Base-by-base conservation (phyloP, 2,113 vertebrate species). In the Centropristis striata region DNA sequence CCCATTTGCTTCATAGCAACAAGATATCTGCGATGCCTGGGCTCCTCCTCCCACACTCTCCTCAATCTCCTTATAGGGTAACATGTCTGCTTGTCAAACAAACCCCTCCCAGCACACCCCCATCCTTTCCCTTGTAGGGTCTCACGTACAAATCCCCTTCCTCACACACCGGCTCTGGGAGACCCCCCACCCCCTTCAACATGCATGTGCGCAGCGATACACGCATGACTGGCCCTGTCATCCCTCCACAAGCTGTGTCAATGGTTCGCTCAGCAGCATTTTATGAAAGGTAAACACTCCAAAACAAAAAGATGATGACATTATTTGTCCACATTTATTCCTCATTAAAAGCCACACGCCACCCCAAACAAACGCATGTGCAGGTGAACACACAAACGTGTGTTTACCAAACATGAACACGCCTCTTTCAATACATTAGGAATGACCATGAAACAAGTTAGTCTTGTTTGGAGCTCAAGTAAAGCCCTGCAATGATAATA, bases 11-110 rank as follows among this genome's bases (percentile, higher is more conserved):
- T 84, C 87, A 83, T 86, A 74, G 91, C 89, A 92, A 93, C 92
- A 91, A 85, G 74, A 63, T 78, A 73, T 58, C 71, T 23, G 83
- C 39, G 1, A n/a, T 18, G 47, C 58, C 27, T 47, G 18, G 71
- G 72, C 91, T 81, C 92, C 86, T 69, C 90, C 90, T 67, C 78
- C 66, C 47, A 47, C 65, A 12, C 27, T 39, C 60, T 71, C 67
- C 69, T 88, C 54, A 50, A 89, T 92, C 78, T 90, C 91, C 92
- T 93, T 94, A 91, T 90, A 92, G 92, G 91, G 93, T 83, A 90
- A 82, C 83, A 70, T 80, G 75, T 75, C 53, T 88, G 88, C 79
- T 86, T 58, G 83, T 87, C 85, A 88, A 91, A 83, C 28, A 86
- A 70, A 78, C 54, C 80, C 85, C 88, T 83, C 88, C 82, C 66